These are phyloP conservation scores for Drosophila burlai DNA, from an alignment of 1,140 invertebrate species.

Conservation along the genomic window DNA sequence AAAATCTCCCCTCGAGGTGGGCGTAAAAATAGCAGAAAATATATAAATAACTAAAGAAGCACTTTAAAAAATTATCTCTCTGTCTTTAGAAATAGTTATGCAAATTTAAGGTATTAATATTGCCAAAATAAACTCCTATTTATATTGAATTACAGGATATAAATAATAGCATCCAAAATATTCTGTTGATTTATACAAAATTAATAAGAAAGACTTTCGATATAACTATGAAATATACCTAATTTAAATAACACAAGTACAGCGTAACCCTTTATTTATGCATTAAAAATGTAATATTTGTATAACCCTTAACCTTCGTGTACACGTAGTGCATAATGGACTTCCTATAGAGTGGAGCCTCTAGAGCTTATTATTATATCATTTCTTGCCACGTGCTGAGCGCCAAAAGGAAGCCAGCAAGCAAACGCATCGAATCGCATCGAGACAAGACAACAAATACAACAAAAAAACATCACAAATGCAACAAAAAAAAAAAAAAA, in stretches of 20 bases:
- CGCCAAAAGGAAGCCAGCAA: slow-evolving; percentile 24
- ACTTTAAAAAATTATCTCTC: background rate
- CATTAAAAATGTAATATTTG: background rate
- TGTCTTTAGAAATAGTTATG: background rate
- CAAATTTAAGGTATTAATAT: background rate
- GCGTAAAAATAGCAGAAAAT: slow-evolving; percentile 4
- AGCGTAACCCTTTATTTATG: too few relatives aligned
- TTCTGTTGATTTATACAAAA: background rate
- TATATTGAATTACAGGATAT: too few relatives aligned
- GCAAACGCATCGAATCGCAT: slow-evolving; percentile 18
- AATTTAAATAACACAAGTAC: background rate
- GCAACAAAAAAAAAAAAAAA: background rate
- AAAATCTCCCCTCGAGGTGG: background rate
- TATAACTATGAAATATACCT: background rate
- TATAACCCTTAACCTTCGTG: background rate
- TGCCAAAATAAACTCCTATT: background rate
- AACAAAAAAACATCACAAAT: background rate
- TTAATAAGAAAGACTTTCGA: background rate
- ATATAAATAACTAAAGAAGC: background rate
- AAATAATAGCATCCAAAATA: too few relatives aligned
- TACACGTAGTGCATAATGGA: background rate
- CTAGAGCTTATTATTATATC: slow-evolving; percentile 20
- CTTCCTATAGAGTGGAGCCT: background rate
- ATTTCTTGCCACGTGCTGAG: slow-evolving; percentile 38
- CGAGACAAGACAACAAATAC: slow-evolving; percentile 10